Evolutionary conservation across 2,797 vertebrate genomes (phyloP), one percentile per base, ranked within the genome.

Genomic region (Eospalax fontanierii): DNA sequence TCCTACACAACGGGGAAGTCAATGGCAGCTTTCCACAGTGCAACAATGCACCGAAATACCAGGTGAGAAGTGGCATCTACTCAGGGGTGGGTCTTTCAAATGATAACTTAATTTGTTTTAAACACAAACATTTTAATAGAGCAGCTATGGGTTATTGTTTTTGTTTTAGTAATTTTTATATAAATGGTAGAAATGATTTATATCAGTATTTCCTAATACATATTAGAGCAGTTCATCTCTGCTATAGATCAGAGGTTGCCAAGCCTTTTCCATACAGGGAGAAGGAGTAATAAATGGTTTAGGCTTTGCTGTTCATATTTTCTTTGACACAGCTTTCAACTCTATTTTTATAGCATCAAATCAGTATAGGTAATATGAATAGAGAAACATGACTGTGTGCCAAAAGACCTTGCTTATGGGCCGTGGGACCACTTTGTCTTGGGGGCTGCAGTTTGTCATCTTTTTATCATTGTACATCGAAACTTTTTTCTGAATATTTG

Each of bases 41-140:
- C 98, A 99, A 99, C 98, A 99, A 99, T 8, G 99, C 99, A 0
- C 99, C 99, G 43, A 99, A 99, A 96, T 99, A 99, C 94, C 99
- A 99, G 99, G 99, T 99, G 97, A 98, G 98, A 35, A 54, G 75
- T 30, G 6, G 16, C 85, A 14, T 92, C 91, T 96, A 78, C 84
- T 94, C n/a, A 80, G 7, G 35, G 65, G 3, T 91, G 40, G 74
- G 78, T 63, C 82, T 90, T 88, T 63, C 54, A 83, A 57, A 26
- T 91, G 43, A 79, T 22, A 28, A 26, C 28, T 88, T 91, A 76
- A 76, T 92, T 91, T 95, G 71, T 89, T 95, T 93, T 68, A 89
- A 90, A 74, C 90, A 87, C 93, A 68, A 1, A 81, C 14, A 57
- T 74, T 81, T 93, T 92, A 76, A 40, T 57, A 28, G 83, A 90